Evolutionary conservation across 2,797 vertebrate genomes (phyloP).

Genomic region (Gallirallus australis): DNA sequence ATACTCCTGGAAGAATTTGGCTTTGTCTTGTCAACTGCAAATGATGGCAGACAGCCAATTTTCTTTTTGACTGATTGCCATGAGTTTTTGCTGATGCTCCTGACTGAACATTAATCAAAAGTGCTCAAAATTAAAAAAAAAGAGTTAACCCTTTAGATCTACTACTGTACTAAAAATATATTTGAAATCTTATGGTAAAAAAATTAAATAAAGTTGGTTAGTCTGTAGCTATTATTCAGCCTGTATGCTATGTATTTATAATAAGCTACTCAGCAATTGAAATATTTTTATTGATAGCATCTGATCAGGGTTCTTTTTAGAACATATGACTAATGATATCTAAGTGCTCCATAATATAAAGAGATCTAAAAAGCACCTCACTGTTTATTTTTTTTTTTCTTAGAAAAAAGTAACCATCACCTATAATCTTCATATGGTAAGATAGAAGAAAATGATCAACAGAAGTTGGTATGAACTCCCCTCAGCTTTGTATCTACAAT

Average conservation of each 20-base stretch:
- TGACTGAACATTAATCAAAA: background rate
- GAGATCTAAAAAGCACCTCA: background rate
- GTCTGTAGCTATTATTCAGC: background rate
- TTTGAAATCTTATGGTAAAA: background rate
- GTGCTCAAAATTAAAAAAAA: background rate
- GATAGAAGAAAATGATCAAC: background rate
- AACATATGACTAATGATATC: background rate
- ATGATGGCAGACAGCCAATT: background rate
- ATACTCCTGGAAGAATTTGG: background rate
- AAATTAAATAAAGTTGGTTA: background rate
- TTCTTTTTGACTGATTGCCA: slow-evolving; percentile 12
- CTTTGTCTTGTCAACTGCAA: slow-evolving; percentile 17
- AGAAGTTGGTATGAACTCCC: accelerated
- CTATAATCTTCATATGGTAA: background rate
- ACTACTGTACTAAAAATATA: background rate
- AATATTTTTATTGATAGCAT: background rate
- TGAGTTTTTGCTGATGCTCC: slow-evolving; percentile 19
- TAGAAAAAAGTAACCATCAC: background rate
- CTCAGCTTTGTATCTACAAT: background rate
- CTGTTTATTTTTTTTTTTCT: background rate
- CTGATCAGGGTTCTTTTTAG: background rate
- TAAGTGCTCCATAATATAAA: background rate
- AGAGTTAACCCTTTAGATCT: background rate
- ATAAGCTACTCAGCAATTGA: background rate
- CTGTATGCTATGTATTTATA: background rate